phyloP scores from a whole-genome alignment of 2,113 vertebrate species.

The Saccopteryx bilineata region DNA sequence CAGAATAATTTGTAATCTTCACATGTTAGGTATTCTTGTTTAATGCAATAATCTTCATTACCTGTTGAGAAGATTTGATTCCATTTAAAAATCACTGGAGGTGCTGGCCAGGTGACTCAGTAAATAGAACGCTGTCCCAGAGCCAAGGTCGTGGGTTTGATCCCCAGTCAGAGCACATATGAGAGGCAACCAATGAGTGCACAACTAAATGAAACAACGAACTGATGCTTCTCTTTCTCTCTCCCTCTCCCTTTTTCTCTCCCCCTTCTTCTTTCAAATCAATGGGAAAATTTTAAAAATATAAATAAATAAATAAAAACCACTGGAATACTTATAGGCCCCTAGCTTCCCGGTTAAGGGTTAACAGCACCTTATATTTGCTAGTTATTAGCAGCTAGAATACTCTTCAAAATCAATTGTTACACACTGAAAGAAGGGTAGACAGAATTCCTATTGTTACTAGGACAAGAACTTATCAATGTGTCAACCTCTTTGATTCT shows the following conservation, averaged over 20 bases:
- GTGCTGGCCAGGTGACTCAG: too few relatives aligned
- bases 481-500: background rate
- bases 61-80: conserved; percentile 82
- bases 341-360: background rate
- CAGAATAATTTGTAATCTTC: conserved; percentile 87
- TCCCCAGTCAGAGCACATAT: too few relatives aligned
- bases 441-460: conserved; percentile 25
- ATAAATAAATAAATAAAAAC: conserved; percentile 70
- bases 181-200: too few relatives aligned
- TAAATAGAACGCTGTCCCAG: too few relatives aligned
- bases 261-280: too few relatives aligned
- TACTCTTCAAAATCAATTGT: conserved; percentile 60
- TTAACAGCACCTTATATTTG: conserved; percentile 17
- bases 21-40: conserved; percentile 82
- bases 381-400: conserved; percentile 37
- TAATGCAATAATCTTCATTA: conserved; percentile 86
- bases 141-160: too few relatives aligned
- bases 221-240: too few relatives aligned
- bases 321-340: background rate
- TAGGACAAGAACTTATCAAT: conserved; percentile 11
- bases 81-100: conserved; percentile 58
- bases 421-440: conserved; percentile 49
- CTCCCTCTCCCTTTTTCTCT: too few relatives aligned
- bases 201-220: too few relatives aligned
- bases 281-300: too few relatives aligned